A percentile compares a stretch with the other conserved stretches of the same genome.
These are phyloP conservation scores for Cyprinodon tularosa DNA, from an alignment of 2,113 vertebrate genomes.

Conservation along the genomic window DNA sequence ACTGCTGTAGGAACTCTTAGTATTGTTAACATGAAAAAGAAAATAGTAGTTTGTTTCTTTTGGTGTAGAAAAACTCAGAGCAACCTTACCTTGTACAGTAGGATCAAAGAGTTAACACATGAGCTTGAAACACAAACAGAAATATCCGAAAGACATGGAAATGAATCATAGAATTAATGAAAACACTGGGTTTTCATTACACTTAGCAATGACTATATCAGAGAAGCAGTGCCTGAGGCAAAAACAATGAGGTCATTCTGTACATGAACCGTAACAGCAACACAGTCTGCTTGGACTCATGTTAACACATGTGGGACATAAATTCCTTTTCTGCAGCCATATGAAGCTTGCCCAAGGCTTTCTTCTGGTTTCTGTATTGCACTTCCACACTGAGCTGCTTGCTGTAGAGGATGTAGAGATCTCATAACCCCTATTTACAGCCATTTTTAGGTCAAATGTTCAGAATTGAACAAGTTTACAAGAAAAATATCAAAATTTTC, in stretches of 20 bases:
- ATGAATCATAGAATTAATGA: conserved; percentile 37
- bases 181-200: conserved; percentile 33
- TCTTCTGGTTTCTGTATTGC: conserved; percentile 9
- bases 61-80: conserved; percentile 19
- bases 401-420: conserved; percentile 1
- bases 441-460: too few relatives aligned
- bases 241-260: conserved; percentile 51
- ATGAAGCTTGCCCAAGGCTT: conserved; percentile 23
- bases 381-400: conserved; percentile 18
- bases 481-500: too few relatives aligned
- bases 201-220: conserved; percentile 31
- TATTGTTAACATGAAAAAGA: background rate
- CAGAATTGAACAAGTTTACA: too few relatives aligned
- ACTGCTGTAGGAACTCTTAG: background rate
- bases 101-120: background rate
- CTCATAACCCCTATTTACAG: background rate
- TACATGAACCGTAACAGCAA: conserved; percentile 39
- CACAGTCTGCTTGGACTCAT: conserved; percentile 30
- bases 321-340: conserved; percentile 44
- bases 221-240: conserved; percentile 27
- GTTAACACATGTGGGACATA: conserved; percentile 58
- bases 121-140: conserved; percentile 10
- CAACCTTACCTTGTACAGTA: conserved; percentile 38
- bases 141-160: background rate
- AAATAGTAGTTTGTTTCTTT: background rate